Base-by-base conservation (phyloP, 1,140 invertebrate species). In the Cydia pomonella region DNA sequence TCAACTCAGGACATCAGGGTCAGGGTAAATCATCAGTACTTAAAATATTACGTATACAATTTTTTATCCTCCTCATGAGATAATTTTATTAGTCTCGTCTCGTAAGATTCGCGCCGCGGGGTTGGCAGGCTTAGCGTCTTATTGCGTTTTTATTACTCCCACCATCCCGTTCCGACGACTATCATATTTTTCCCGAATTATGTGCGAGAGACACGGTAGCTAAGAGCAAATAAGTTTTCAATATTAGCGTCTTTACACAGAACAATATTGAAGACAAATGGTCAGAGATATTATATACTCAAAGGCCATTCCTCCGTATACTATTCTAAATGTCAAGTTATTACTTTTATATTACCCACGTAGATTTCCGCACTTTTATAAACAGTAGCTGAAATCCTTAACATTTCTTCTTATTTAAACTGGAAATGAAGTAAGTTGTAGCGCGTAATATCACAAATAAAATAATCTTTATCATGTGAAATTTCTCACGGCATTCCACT, bases 71-170 rank as follows among this genome's bases (percentile, higher is more conserved):
- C 77, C 83, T 85, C 82, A 79, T 83, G 87, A 87, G 82, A 82
- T 90, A 90, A 92, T 89, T 90, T 89, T 90, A 90, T 92, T 92
- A 88, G 74, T 76, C 79, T 77, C 81, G 84, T 74, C 79, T 78
- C 81, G 84, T 74, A 81, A 89, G 88, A 89, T 90, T 91, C 86
- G 77, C 81, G 84, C 80, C 84, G 75, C 79, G 79, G 73, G 83
- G 83, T 80, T 78, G 82, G 75, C 80, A 81, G 77, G 79, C 83
- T 78, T 81, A 78, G 72, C 80, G 83, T 81, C 83, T 87, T 90
- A 90, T 91, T 89, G 85, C 87, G 82, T 85, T 90, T 91, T 91
- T 91, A 91, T 90, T 90, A 89, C 83, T 82, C 74, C 79, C 77
- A 80, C 75, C 82, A 85, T 77, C 80, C 53, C 18, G 80, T 33